Base-by-base conservation (phyloP, 2,888 invertebrate genomes). In the Diadegma fenestrale region DNA sequence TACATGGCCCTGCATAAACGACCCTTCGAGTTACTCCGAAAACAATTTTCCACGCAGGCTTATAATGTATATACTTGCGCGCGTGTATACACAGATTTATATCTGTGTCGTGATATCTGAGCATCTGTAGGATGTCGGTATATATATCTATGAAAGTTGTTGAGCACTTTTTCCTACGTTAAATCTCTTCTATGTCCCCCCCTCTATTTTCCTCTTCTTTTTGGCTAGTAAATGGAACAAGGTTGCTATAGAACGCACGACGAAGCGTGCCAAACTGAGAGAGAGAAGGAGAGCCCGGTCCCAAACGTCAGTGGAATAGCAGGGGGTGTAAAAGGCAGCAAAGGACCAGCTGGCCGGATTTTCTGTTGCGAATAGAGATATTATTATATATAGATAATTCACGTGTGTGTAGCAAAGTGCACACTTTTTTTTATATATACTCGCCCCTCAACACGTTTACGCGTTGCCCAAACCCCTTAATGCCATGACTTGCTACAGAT, bases 331-430 rank as follows among this genome's bases (percentile, higher is more conserved):
- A 37, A 63, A 61, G 71, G 69, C 69, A 61, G 45, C 66, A 72
- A 61, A 79, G 72, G 61, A 73, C 82, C 68, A 82, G 72, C 78
- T 79, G 73, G 69, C 41, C 61, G 73, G 58, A 83, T 83, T 83
- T 79, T 79, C 72, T 73, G 73, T 66, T 45, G 41, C 82, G 73
- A 83, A 68, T 73, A 83, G 58, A 78, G 37, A 68, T 17, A 37
- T 19, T 73, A 19, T 51, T 30, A 43, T 48, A 45, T 48, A 69
- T 48, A 26, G 6, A 22, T 30, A 45, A 58, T 58, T 26, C 26
- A 2, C 54, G 58, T 19, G 61, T 33, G 30, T 83, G 45, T 63
- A 73, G 45, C 17, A 17, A 63, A 58, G 61, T 80, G 64, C 51
- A 41, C n/a, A 64, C 22, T 51, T 43, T 43, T 37, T 26, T 58